Conservation (phyloP, 2,797 vertebrate species). For the Gila robusta region DNA sequence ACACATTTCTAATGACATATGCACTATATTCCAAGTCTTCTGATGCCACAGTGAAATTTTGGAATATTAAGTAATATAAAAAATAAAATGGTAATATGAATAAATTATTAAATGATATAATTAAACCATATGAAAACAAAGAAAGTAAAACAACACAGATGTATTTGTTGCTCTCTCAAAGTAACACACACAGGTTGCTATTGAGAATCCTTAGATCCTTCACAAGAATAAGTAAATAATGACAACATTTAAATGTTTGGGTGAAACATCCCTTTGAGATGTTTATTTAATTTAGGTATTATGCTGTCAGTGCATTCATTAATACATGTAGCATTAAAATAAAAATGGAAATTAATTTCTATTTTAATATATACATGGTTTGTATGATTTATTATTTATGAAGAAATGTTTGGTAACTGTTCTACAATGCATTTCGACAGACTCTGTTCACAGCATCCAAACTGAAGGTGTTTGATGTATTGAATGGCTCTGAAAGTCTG, state of each 20-base stretch:
- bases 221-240: neutral
- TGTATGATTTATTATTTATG: neutral
- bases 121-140: neutral
- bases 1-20: neutral
- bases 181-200: neutral
- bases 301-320: neutral
- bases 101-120: neutral
- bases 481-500: slow-evolving; percentile 73
- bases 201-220: neutral
- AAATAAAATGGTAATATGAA: neutral
- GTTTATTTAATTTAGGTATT: too few relatives aligned
- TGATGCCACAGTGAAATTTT: neutral
- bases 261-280: neutral
- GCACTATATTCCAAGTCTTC: neutral
- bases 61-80: neutral
- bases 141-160: neutral
- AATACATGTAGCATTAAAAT: neutral
- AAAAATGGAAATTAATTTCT: neutral
- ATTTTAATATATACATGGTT: too few relatives aligned
- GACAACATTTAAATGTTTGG: neutral
- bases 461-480: slow-evolving; percentile 86
- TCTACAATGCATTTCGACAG: slow-evolving; percentile 69
- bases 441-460: slow-evolving; percentile 87
- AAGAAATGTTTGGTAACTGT: neutral
- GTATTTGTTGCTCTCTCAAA: neutral